Evolutionary conservation across 1,140 invertebrate genomes (phyloP), one percentile per base, ranked within the genome.

Genomic region (Euglossa dilemma): DNA sequence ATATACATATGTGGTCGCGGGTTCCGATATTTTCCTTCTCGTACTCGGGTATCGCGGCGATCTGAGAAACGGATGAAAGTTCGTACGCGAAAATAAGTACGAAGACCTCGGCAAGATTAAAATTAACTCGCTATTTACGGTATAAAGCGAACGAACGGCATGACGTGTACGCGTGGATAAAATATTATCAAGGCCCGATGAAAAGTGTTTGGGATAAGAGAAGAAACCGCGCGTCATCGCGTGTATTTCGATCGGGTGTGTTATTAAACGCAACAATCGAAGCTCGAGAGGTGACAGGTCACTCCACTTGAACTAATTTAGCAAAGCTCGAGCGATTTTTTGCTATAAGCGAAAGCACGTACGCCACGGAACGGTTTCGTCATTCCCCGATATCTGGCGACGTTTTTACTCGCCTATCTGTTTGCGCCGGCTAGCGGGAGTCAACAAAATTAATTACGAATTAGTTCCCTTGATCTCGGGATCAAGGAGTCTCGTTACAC

Each of bases 401-500:
- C 25, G 16, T 50, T 16, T 61, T 59, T 43, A 20, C 36, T 52
- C 52, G 20, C 45, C 3, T 71, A 18, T 79, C 25, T 73, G 20
- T n/a, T 43, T 70, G 16, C 23, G 0, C 12, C 28, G 23, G 7
- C 43, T n/a, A 23, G n/a, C n/a, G 9, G 0, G 7, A 6, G n/a
- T 66, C 61, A 16, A 43, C 63, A 50, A 47, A 81, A 75, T 80
- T 81, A 74, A 81, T 81, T 81, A 66, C 61, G 11, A 64, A 74
- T 28, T 47, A 47, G 43, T 20, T 16, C 61, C 6, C 50, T 36
- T 45, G 61, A 74, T 56, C 71, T 45, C 18, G 61, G 18, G 59
- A 64, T 75, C 71, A 81, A 74, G 47, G n/a, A 56, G 50, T n/a
- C 25, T 28, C 6, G 25, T 18, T 74, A 16, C 28, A 74, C 9